Base-by-base conservation (phyloP, 2,797 vertebrate species). In the Acanthopagrus latus region DNA sequence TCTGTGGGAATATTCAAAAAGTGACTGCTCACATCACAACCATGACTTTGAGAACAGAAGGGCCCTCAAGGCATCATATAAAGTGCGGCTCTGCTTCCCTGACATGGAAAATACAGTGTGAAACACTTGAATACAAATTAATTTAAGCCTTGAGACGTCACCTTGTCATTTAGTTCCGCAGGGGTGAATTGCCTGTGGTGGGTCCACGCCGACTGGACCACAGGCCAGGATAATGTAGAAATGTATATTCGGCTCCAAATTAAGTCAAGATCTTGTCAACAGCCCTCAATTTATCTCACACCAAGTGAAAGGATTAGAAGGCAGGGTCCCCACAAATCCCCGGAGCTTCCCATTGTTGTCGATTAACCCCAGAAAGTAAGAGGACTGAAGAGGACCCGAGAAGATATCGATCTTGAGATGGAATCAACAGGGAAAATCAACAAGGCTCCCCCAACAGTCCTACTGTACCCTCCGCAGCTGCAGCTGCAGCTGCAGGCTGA, bases 401-500 rank as follows among this genome's bases (percentile, higher is more conserved):
- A 81, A 77, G 86, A 85, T 88, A 91, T 92, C 71, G 89, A 90
- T 90, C 88, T 83, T 25, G 62, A 81, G 70, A 56, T 56, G 72
- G 78, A 89, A 92, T 86, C 88, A 85, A 88, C 72, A 67, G 13
- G 78, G 80, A 85, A 87, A 89, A 92, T 90, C 88, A 89, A 88
- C 80, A 85, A 77, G 57, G 20, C 33, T 43, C 52, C 43, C 72
- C 66, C 10, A 78, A 63, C n/a, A 71, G 66, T 48, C 43, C 57
- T 1, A 9, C 51, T 5, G 4, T 21, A 29, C 16, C 54, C 20
- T 68, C 7, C 29, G 51, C 51, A 75, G 27, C 54, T 29, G 51
- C 51, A 75, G 27, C 54, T 56, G 43, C 20, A 65, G 74, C 69
- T 73, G 68, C 48, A 60, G 62, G 56, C 70, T 75, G 68, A 65